A percentile compares a stretch with the other conserved stretches of the same genome.
Conservation (phyloP, 2,797 vertebrate genomes). For the Brachymystax lenok region DNA sequence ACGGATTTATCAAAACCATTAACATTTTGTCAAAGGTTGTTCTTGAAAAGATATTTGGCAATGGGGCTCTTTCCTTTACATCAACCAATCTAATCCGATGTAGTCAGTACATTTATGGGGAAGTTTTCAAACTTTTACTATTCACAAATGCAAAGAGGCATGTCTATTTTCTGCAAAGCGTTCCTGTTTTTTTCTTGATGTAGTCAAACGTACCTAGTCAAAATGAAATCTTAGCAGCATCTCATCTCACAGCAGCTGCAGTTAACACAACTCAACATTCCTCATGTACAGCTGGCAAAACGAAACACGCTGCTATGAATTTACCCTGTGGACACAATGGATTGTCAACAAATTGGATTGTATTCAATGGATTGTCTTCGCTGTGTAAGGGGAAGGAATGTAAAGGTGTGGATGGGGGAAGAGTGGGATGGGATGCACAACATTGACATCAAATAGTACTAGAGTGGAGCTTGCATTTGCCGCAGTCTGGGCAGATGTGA, state of each 20-base stretch:
- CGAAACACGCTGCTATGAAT: not conserved
- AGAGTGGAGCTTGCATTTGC: not conserved
- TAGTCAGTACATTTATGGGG: too few species aligned
- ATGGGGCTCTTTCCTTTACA: too few species aligned
- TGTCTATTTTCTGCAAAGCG: not conserved
- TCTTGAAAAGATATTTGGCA: too few species aligned
- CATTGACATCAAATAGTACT: conserved; percentile 13
- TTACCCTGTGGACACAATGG: not conserved
- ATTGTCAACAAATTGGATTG: too few species aligned
- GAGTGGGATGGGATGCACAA: not conserved
- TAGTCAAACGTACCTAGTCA: not conserved
- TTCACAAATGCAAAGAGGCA: not conserved
- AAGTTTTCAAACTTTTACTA: not conserved
- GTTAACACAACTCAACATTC: not conserved
- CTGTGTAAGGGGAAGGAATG: not conserved
- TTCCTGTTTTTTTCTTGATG: not conserved
- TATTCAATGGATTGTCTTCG: not conserved
- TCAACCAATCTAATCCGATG: too few species aligned
- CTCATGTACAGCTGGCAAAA: not conserved
- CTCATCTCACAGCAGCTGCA: not conserved
- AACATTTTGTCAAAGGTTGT: too few species aligned
- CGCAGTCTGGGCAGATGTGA: conserved; percentile 15
- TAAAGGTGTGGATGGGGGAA: not conserved
- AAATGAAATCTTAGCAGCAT: not conserved
- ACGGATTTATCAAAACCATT: too few species aligned